These are phyloP conservation scores for Upupa epops DNA, from an alignment of 2,113 vertebrate species.

Conservation along the genomic window DNA sequence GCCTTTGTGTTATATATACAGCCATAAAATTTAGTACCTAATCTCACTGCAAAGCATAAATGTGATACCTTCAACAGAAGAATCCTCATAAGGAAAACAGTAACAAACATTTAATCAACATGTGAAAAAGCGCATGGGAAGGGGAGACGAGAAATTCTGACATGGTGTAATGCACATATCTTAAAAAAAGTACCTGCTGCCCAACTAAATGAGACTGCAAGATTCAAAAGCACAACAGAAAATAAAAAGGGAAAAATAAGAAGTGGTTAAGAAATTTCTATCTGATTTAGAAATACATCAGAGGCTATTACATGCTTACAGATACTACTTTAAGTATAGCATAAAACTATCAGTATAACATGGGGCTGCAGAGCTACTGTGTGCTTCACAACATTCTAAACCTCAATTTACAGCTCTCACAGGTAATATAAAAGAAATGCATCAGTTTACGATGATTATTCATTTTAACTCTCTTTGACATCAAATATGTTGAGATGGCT, in stretches of 20 bases:
- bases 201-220: neutral
- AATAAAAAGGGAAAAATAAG: neutral
- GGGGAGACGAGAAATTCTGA: neutral
- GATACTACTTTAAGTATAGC: neutral
- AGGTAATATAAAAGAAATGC: constrained; percentile 31
- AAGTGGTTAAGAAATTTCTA: neutral
- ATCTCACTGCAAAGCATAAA: neutral
- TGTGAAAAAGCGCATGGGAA: neutral
- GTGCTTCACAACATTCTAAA: neutral
- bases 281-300: neutral
- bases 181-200: neutral
- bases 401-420: constrained; percentile 3
- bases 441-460: neutral
- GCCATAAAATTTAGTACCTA: neutral
- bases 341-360: neutral
- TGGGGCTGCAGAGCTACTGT: neutral
- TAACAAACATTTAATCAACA: neutral
- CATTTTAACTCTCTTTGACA: neutral
- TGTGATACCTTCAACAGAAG: constrained; percentile 6
- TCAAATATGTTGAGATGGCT: neutral
- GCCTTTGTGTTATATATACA: neutral
- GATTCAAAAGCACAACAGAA: neutral
- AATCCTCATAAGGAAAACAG: neutral
- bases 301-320: neutral
- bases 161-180: neutral